A percentile compares a stretch with the other conserved stretches of the same genome.
These are phyloP conservation scores for Troides aeacus DNA, from an alignment of 2,888 invertebrate genomes.

Conservation along the genomic window DNA sequence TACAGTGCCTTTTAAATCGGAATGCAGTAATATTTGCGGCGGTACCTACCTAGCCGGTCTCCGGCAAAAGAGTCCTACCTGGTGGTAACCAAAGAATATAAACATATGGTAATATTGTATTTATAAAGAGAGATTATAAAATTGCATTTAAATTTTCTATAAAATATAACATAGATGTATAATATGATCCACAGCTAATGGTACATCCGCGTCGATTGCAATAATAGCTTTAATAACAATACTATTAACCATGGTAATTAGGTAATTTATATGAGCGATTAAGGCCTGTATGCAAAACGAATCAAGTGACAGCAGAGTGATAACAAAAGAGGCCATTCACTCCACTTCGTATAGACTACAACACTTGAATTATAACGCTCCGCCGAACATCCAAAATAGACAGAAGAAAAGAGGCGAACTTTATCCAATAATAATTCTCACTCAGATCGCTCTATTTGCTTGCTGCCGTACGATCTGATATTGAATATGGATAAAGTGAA, in stretches of 20 bases:
- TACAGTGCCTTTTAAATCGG: too few species aligned
- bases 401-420: slow-evolving; percentile 66
- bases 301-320: slow-evolving; percentile 35
- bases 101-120: too few species aligned
- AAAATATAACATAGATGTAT: neutral
- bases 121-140: too few species aligned
- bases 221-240: neutral
- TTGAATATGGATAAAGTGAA: slow-evolving; percentile 79
- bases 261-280: slow-evolving; percentile 1
- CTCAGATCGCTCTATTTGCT: slow-evolving; percentile 77
- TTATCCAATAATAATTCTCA: slow-evolving; percentile 78
- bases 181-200: neutral
- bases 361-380: slow-evolving; percentile 67
- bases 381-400: slow-evolving; percentile 69
- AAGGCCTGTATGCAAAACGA: slow-evolving; percentile 7
- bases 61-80: too few species aligned
- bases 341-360: slow-evolving; percentile 45
- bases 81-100: too few species aligned
- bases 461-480: slow-evolving; percentile 75
- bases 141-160: too few species aligned
- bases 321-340: slow-evolving; percentile 40
- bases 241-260: slow-evolving; percentile 2
- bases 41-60: too few species aligned
- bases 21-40: too few species aligned
- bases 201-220: neutral